Conservation (phyloP, 2,113 vertebrate species). For the Sylvietta virens region DNA sequence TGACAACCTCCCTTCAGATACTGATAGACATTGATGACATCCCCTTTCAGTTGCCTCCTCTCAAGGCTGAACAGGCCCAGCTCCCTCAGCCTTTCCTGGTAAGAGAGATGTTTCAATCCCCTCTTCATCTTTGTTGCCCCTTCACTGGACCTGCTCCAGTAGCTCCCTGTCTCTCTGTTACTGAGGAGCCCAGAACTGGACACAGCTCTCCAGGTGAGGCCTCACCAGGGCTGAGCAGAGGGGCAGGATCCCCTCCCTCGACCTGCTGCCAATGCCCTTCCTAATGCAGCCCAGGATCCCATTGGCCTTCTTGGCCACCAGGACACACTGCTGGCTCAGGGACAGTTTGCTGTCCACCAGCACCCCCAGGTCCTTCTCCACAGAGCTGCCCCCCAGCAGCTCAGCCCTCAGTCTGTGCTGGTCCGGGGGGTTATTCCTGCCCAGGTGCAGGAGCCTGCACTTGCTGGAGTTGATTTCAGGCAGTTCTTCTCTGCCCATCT, state of each 20-base stretch:
- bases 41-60: accelerated
- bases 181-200: neutral
- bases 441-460: neutral
- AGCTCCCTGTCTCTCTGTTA: accelerated
- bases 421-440: neutral
- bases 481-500: neutral
- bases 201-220: neutral
- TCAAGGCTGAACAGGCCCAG: neutral
- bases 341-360: neutral
- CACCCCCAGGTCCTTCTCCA: neutral
- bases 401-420: neutral
- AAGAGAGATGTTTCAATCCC: too few species aligned
- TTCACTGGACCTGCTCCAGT: neutral
- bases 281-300: neutral
- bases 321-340: neutral
- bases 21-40: neutral
- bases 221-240: neutral
- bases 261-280: neutral
- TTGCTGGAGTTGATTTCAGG: neutral
- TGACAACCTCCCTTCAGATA: neutral
- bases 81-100: neutral
- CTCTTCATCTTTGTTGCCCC: accelerated
- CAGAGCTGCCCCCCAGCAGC: neutral
- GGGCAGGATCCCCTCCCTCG: accelerated
- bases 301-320: neutral